A percentile compares a stretch with the other conserved stretches of the same genome.
These are phyloP conservation scores for Zaprionus inermis DNA, from an alignment of 1,140 invertebrate genomes.

Conservation along the genomic window DNA sequence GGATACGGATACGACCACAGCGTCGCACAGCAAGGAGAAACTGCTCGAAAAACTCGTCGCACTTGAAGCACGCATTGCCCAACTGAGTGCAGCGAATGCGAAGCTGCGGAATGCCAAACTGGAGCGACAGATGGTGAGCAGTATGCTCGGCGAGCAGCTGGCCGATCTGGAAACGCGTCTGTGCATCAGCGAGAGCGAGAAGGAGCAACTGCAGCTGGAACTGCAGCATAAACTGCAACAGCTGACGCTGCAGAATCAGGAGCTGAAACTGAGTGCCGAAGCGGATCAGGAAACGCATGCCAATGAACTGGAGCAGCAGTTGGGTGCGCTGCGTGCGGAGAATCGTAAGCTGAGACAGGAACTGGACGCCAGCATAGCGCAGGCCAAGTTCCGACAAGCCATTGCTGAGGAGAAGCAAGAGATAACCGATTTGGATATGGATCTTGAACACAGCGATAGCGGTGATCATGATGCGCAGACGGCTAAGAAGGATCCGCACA, in stretches of 20 bases:
- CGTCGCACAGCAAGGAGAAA: slow-evolving; percentile 76
- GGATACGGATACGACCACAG: slow-evolving; percentile 41
- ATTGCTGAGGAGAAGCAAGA: slow-evolving; percentile 79
- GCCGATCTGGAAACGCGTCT: slow-evolving; percentile 68
- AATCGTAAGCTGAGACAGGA: slow-evolving; percentile 66
- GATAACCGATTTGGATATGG: slow-evolving; percentile 68
- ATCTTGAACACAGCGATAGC: slow-evolving; percentile 35
- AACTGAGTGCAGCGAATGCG: slow-evolving; percentile 78
- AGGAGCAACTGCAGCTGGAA: slow-evolving; percentile 74
- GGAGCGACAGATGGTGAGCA: slow-evolving; percentile 85
- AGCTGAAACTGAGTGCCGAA: slow-evolving; percentile 71
- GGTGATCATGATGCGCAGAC: slow-evolving; percentile 5
- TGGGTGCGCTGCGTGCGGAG: slow-evolving; percentile 59
- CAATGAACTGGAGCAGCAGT: slow-evolving; percentile 70
- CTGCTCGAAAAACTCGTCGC: slow-evolving; percentile 84
- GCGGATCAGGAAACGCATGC: slow-evolving; percentile 74
- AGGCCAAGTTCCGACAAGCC: slow-evolving; percentile 74
- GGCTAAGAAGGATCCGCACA: slow-evolving; percentile 75
- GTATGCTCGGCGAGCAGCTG: slow-evolving; percentile 85
- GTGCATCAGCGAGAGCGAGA: slow-evolving; percentile 66
- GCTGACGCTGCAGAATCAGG: slow-evolving; percentile 70
- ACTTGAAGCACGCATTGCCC: slow-evolving; percentile 83
- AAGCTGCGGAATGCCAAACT: slow-evolving; percentile 83
- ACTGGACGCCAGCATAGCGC: slow-evolving; percentile 61
- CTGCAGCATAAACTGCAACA: slow-evolving; percentile 72